Conservation (phyloP, 1,140 invertebrate genomes). For the Araneus ventricosus region DNA sequence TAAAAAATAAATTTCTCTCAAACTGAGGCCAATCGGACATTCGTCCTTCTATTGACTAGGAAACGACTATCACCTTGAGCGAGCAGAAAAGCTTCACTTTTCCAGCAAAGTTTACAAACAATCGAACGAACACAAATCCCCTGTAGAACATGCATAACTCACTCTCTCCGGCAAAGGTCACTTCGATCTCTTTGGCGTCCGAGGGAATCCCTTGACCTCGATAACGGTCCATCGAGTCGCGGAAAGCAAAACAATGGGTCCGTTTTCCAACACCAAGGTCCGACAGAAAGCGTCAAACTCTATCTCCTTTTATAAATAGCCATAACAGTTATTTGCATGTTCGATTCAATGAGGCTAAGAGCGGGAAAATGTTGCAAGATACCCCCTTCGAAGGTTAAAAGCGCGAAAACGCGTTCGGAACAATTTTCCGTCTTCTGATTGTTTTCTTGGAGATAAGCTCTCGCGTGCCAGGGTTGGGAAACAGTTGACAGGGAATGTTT, state of each 20-base stretch:
- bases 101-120: constrained; percentile 20
- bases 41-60: not conserved
- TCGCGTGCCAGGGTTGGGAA: not conserved
- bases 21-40: not conserved
- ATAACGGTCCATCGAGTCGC: not conserved
- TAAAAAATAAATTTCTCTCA: not conserved
- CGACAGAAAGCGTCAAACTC: not conserved
- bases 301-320: not conserved
- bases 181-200: not conserved
- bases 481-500: not conserved
- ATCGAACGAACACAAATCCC: not conserved
- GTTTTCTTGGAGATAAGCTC: not conserved
- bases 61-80: not conserved
- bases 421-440: constrained; percentile 10
- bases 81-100: not conserved
- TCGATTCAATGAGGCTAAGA: not conserved
- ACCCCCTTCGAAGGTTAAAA: not conserved
- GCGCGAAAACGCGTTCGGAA: not conserved
- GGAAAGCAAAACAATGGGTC: not conserved
- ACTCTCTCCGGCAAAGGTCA: not conserved
- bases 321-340: constrained; percentile 25
- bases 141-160: too few species aligned
- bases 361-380: not conserved
- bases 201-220: constrained; percentile 35
- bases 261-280: not conserved